Conservation (phyloP, 2,113 vertebrate species). For the Microtus pennsylvanicus region DNA sequence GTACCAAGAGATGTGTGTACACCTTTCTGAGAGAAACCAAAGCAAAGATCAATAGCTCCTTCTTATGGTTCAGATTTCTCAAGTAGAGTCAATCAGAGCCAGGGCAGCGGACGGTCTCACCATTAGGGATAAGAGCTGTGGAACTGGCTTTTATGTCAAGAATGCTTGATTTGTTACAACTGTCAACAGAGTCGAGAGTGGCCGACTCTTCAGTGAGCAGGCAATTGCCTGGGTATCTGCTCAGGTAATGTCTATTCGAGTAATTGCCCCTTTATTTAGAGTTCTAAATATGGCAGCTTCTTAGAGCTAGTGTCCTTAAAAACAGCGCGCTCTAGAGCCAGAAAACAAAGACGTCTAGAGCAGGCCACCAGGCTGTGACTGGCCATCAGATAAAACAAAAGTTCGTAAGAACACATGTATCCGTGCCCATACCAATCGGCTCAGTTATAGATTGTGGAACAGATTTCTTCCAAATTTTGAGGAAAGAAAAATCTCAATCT, state of each 20-base stretch:
- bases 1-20: fast-evolving
- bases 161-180: background rate
- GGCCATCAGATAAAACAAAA: background rate
- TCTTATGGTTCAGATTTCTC: background rate
- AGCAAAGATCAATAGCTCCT: background rate
- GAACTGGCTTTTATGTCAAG: background rate
- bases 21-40: background rate
- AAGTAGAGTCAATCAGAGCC: background rate
- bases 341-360: background rate
- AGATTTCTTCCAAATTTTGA: background rate
- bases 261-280: constrained; percentile 10
- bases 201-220: background rate
- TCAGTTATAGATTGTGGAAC: background rate
- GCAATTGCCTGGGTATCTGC: background rate
- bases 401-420: fast-evolving
- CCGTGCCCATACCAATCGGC: too few relatives aligned
- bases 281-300: background rate
- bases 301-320: constrained; percentile 13
- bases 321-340: background rate
- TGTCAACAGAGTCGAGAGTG: background rate
- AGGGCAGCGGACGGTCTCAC: background rate
- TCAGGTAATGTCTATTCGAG: background rate
- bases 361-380: background rate
- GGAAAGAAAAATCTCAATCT: background rate
- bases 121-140: background rate